Base-by-base conservation (phyloP, 2,888 invertebrate species). In the Epinotia demarniana region DNA sequence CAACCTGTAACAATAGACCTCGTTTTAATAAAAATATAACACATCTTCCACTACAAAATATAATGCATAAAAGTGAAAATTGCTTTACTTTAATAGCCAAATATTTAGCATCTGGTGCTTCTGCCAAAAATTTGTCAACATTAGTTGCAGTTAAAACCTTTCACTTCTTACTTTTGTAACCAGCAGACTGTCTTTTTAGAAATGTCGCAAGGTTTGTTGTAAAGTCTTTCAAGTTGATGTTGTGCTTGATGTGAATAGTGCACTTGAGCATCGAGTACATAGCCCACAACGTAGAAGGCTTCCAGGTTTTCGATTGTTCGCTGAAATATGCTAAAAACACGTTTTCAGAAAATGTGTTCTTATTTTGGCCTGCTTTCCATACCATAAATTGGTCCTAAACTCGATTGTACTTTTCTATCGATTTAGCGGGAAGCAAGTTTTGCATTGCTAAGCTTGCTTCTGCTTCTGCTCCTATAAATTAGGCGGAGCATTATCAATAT, bases 261-360 rank as follows among this genome's bases (percentile, higher is more conserved):
- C 39, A n/a, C 23, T 57, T 72, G 8, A 72, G 39, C 63, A 72
- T 72, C 8, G 63, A 63, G 18, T 64, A 72, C 16, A 16, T 43
- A 8, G 0, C 11, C 72, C 55, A 64, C 3, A 72, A n/a, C 13
- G 63, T 57, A 13, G 23, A 23, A 23, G 23, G 23, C 23, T 72
- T 62, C 16, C 33, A 3, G 9, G 16, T 53, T 18, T 71, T 71
- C 4, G 49, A 9, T 6, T 62, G 18, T 49, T 70, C 33, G 13
- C 11, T 70, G 23, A 46, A 70, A 13, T 16, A 64, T 13, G 58
- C 13, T 9, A 23, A 58, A 3, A 19, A 58, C 19, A 58, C 58
- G 11, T n/a, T 23, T 23, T 58, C 58, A 23, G 23, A 23, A 23
- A 23, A 23, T 23, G 1, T 23, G 23, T 23, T 23, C 23, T 1